Base-by-base conservation (phyloP, 1,140 invertebrate species). In the Octopus bimaculoides region DNA sequence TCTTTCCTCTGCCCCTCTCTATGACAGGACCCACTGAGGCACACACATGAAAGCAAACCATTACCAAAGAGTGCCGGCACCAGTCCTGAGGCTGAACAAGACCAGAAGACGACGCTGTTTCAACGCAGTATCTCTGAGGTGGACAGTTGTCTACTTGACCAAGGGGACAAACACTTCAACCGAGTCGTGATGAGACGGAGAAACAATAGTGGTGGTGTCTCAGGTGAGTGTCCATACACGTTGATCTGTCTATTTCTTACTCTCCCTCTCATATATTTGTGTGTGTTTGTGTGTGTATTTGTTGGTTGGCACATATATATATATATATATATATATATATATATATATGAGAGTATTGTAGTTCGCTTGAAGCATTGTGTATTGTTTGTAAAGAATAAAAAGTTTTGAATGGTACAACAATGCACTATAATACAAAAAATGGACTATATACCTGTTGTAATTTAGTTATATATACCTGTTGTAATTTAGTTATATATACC, bases 151-250 rank as follows among this genome's bases (percentile, higher is more conserved):
- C 82, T 61, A 74, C 80, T 80, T 61, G 78, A 82, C 12, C 83
- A 85, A 20, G 26, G 41, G 14, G 74, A 75, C 41, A 75, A 12
- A 17, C 74, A 75, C 52, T 75, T 75, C 26, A 75, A 75, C 41
- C 74, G 74, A 8, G 41, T 86, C 77, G 83, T 82, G 91, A 82
- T 92, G 84, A 89, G 94, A 52, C 93, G 93, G 86, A 89, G 93
- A 75, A 95, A 94, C 85, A 94, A 93, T 85, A 94, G 93, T 87
- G 93, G 93, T 83, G 93, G 93, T 77, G 91, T 93, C 66, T 92
- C 89, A 86, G 93, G 92, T 93, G 87, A 86, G 80, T 79, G 76
- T 14, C 4, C 17, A 9, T 20, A 71, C 1, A 76, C 41, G 14
- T 76, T 41, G 26, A 41, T 41, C 26, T 41, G 26, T 41, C 66